A percentile compares a stretch with the other conserved stretches of the same genome.
Conservation (phyloP, 1,140 invertebrate genomes). For the Drosophila asahinai region DNA sequence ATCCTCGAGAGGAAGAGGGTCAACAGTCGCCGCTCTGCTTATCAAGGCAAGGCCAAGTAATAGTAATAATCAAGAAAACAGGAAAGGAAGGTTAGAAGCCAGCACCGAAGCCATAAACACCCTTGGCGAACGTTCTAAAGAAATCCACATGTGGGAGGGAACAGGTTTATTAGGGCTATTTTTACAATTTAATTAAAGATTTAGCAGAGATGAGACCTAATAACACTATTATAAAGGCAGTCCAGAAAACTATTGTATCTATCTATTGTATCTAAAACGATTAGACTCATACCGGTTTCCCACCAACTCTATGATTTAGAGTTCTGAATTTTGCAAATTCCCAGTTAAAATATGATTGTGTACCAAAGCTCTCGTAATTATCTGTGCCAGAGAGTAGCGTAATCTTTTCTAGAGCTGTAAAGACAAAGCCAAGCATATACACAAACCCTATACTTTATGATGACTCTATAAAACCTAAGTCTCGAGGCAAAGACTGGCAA, state of each 20-base stretch:
- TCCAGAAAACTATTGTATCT: not conserved
- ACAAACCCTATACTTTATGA: slow-evolving; percentile 31
- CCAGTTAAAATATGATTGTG: slow-evolving; percentile 8
- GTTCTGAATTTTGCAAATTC: not conserved
- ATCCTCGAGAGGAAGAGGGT: slow-evolving; percentile 26
- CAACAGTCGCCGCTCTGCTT: slow-evolving; percentile 33
- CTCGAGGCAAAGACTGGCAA: slow-evolving; percentile 13
- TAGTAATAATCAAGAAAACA: slow-evolving; percentile 24
- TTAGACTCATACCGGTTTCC: not conserved
- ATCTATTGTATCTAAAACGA: too few species aligned
- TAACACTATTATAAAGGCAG: too few species aligned
- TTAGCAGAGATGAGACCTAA: not conserved
- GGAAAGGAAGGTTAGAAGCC: not conserved
- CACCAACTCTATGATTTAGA: slow-evolving; percentile 15
- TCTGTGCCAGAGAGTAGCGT: not conserved
- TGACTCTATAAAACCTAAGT: slow-evolving; percentile 14
- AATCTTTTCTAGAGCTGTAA: slow-evolving; percentile 12
- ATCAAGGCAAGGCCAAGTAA: slow-evolving; percentile 30
- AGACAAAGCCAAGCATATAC: slow-evolving; percentile 22
- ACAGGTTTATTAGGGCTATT: slow-evolving; percentile 5
- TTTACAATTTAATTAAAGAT: not conserved
- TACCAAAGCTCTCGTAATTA: not conserved
- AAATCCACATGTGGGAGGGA: not conserved
- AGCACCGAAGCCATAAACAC: not conserved
- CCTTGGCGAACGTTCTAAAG: not conserved